phyloP scores from a whole-genome alignment of 2,113 vertebrate genomes.

The Nestor notabilis region DNA sequence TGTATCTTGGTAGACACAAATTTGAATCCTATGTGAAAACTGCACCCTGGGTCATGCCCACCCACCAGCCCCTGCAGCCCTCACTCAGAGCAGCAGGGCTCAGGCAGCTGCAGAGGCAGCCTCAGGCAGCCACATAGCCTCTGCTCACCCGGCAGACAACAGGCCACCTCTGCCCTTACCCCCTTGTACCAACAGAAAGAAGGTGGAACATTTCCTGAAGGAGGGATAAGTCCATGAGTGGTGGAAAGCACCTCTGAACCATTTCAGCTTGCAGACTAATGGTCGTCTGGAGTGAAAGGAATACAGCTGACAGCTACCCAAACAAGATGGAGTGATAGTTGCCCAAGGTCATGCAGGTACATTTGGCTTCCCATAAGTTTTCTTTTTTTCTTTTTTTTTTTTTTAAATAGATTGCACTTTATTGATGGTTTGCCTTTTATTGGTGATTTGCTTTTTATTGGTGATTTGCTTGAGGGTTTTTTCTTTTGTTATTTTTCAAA shows the following conservation, averaged over 20 bases:
- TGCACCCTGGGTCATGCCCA: rapidly evolving
- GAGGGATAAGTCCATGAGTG: neutral
- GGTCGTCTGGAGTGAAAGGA: neutral
- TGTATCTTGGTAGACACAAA: neutral
- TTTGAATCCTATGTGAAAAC: neutral
- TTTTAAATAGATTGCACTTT: neutral
- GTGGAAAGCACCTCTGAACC: neutral
- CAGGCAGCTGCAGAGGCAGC: neutral
- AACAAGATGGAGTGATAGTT: neutral
- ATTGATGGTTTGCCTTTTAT: neutral
- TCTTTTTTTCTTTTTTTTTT: neutral
- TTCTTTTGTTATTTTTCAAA: neutral
- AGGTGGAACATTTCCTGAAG: neutral
- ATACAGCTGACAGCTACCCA: neutral
- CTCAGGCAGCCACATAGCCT: neutral
- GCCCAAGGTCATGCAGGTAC: neutral
- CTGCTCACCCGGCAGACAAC: neutral
- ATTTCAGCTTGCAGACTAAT: neutral
- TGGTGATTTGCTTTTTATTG: neutral
- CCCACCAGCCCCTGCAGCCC: neutral
- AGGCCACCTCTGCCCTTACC: neutral
- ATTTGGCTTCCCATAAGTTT: neutral
- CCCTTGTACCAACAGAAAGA: rapidly evolving
- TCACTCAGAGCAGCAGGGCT: neutral
- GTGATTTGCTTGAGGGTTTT: neutral